Conservation (phyloP, 2,797 vertebrate species). For the Neosilurus mollespiculum region DNA sequence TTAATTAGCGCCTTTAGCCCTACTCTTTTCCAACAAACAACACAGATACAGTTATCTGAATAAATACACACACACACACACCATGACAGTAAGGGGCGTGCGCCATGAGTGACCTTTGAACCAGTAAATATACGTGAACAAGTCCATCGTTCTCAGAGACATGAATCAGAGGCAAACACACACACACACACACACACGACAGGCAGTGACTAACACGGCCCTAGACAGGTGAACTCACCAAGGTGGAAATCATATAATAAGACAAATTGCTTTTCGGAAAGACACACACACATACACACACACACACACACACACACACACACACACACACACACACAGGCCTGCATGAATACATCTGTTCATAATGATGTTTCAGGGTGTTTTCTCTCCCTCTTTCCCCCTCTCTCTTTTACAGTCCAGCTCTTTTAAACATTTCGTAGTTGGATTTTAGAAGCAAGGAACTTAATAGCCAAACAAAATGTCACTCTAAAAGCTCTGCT, state of each 20-base stretch:
- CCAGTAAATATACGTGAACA: slow-evolving; percentile 31
- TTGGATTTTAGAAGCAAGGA: background rate
- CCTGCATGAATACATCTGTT: background rate
- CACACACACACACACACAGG: background rate
- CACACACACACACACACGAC: background rate
- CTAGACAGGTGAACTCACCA: slow-evolving; percentile 39
- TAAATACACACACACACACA: background rate
- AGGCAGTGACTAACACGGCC: slow-evolving; percentile 26
- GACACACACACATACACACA: background rate
- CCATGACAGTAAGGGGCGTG: background rate
- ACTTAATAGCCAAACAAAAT: slow-evolving; percentile 22
- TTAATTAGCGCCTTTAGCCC: background rate
- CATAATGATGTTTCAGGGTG: slow-evolving; percentile 8
- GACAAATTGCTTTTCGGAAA: slow-evolving; percentile 25
- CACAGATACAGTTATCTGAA: background rate
- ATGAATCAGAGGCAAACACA: slow-evolving; percentile 34
- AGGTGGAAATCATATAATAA: slow-evolving; percentile 32
- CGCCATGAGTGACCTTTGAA: slow-evolving; percentile 23
- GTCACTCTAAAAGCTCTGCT: slow-evolving; percentile 2
- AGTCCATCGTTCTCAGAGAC: background rate
- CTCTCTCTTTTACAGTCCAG: slow-evolving; percentile 1
- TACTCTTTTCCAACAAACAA: background rate
- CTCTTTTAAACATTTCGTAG: slow-evolving; percentile 7
- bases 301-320: background rate
- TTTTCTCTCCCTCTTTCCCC: background rate